Conservation (phyloP, 2,113 vertebrate species). For the Cairina moschata region DNA sequence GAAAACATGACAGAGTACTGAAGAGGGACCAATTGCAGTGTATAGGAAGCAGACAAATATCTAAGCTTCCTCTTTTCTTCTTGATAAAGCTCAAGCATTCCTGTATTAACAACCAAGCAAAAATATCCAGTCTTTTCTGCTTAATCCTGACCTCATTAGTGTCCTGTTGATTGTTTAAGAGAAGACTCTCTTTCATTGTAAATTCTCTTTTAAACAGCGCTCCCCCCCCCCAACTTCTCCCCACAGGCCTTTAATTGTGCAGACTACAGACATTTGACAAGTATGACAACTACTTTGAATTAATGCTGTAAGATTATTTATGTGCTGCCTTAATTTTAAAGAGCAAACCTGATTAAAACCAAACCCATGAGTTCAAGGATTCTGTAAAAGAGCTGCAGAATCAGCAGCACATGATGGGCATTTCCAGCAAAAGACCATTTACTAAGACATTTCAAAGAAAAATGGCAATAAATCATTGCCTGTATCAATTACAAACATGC, state of each 20-base stretch:
- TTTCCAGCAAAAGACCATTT: background rate
- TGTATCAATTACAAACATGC: background rate
- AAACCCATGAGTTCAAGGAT: background rate
- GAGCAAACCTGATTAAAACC: conserved; percentile 27
- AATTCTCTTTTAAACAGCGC: conserved; percentile 43
- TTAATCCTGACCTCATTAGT: conserved; percentile 41
- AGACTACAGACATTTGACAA: conserved; percentile 29
- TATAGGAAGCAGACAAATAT: background rate
- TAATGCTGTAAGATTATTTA: conserved; percentile 39
- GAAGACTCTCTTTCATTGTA: conserved; percentile 42
- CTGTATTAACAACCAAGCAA: background rate
- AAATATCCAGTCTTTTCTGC: background rate
- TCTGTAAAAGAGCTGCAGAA: background rate
- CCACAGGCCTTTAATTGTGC: conserved; percentile 8
- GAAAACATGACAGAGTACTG: background rate
- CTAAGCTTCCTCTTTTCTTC: background rate
- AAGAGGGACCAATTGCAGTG: background rate
- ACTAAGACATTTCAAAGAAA: background rate
- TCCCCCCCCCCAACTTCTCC: background rate
- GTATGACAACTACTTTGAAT: conserved; percentile 37
- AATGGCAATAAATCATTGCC: background rate
- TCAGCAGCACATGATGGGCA: background rate
- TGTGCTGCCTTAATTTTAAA: conserved; percentile 45
- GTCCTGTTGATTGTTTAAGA: conserved; percentile 38
- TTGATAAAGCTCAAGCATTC: background rate